Evolutionary conservation across 2,888 invertebrate genomes (phyloP).

Genomic region (Brachynemurus nebulosus): DNA sequence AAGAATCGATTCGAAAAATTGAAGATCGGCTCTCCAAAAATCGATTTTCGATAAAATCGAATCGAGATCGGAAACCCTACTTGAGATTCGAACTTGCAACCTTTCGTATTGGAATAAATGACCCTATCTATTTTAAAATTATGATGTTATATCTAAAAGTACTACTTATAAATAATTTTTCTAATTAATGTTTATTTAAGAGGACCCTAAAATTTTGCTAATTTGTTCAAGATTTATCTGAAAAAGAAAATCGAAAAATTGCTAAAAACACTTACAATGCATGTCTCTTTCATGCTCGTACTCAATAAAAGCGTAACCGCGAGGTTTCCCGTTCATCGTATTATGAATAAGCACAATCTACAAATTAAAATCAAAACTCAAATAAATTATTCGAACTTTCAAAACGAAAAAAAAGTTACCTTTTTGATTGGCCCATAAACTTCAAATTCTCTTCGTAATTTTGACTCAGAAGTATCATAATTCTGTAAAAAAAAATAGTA

Average conservation of each 20-base stretch:
- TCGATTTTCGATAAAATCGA: too few relatives aligned
- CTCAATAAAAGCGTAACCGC: slow-evolving; percentile 99
- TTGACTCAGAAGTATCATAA: slow-evolving; percentile 97
- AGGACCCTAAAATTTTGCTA: too few relatives aligned
- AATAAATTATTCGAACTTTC: neutral
- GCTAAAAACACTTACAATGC: slow-evolving; percentile 77
- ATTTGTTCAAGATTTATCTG: too few relatives aligned
- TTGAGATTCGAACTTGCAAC: too few relatives aligned
- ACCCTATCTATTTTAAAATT: too few relatives aligned
- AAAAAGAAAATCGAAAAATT: neutral
- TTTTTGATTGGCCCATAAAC: slow-evolving; percentile 95
- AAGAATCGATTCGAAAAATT: too few relatives aligned
- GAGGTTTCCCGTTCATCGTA: slow-evolving; percentile 78
- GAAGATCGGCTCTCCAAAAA: too few relatives aligned
- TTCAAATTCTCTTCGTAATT: slow-evolving; percentile 93
- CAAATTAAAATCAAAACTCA: slow-evolving; percentile 25
- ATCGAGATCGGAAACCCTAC: too few relatives aligned
- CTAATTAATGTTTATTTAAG: too few relatives aligned
- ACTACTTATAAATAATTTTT: too few relatives aligned
- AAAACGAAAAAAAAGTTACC: slow-evolving; percentile 34
- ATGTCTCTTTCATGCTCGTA: slow-evolving; percentile 99
- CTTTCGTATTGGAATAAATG: too few relatives aligned
- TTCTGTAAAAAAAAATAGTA: slow-evolving; percentile 50
- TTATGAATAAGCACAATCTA: slow-evolving; percentile 84
- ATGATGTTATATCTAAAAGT: too few relatives aligned